A percentile compares a stretch with the other conserved stretches of the same genome.
Evolutionary conservation across 2,797 vertebrate species (phyloP).

Genomic region (Pangasius macronema): DNA sequence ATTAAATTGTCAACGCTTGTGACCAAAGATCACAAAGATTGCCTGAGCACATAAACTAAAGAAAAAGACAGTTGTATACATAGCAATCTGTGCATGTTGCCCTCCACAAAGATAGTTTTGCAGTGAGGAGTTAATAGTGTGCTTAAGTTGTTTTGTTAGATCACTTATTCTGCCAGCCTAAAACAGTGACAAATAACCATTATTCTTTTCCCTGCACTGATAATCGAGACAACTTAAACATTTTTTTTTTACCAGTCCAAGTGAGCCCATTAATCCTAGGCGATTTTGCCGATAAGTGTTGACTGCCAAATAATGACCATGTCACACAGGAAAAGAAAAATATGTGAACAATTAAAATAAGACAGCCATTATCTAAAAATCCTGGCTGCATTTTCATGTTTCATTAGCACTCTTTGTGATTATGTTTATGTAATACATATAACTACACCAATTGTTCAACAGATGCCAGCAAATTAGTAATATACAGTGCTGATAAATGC

Average conservation of each 20-base stretch:
- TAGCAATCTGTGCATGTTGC: slow-evolving; percentile 56
- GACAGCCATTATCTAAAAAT: slow-evolving; percentile 86
- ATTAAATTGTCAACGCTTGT: not conserved
- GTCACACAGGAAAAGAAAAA: slow-evolving; percentile 89
- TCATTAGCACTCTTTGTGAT: slow-evolving; percentile 87
- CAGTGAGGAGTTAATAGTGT: slow-evolving; percentile 87
- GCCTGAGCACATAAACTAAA: not conserved
- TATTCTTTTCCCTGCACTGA: slow-evolving; percentile 98
- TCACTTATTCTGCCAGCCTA: slow-evolving; percentile 89
- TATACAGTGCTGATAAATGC: slow-evolving; percentile 14
- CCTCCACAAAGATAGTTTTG: slow-evolving; percentile 64
- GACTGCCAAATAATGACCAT: slow-evolving; percentile 98
- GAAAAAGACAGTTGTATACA: slow-evolving; percentile 35
- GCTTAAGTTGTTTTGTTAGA: slow-evolving; percentile 82
- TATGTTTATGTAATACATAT: slow-evolving; percentile 82
- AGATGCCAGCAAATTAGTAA: slow-evolving; percentile 51
- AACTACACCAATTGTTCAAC: slow-evolving; percentile 79
- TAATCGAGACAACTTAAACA: slow-evolving; percentile 99
- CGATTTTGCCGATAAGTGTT: slow-evolving; percentile 95
- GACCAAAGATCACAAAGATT: too few species aligned
- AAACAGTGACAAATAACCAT: slow-evolving; percentile 99
- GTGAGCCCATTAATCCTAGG: slow-evolving; percentile 99
- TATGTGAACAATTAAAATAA: slow-evolving; percentile 99
- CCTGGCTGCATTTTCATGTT: slow-evolving; percentile 77
- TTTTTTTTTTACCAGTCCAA: slow-evolving; percentile 90